phyloP scores from a whole-genome alignment of 2,888 invertebrate genomes.

The Microplitis manilae region DNA sequence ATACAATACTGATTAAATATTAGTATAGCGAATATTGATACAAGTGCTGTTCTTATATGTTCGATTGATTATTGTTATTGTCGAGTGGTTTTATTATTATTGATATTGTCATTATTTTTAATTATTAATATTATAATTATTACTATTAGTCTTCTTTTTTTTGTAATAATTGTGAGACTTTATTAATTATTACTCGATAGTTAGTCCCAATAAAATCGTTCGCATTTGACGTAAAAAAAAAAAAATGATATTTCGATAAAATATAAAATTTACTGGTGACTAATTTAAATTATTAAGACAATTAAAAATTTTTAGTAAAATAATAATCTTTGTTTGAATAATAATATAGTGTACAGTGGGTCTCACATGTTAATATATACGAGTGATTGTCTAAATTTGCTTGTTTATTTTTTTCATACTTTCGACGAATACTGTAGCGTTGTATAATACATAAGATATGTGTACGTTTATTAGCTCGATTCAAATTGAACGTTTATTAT shows the following conservation, averaged over 20 bases:
- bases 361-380: background rate
- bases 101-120: slow-evolving; percentile 24
- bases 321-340: background rate
- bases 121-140: slow-evolving; percentile 30
- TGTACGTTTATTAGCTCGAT: slow-evolving; percentile 38
- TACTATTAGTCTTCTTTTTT: slow-evolving; percentile 16
- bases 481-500: slow-evolving; percentile 42
- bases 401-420: background rate
- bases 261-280: background rate
- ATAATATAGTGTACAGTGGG: slow-evolving; percentile 6
- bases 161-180: slow-evolving; percentile 39
- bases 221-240: background rate
- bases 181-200: slow-evolving; percentile 24
- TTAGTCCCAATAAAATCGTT: slow-evolving; percentile 1
- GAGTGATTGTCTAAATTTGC: slow-evolving; percentile 11
- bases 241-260: slow-evolving; percentile 6
- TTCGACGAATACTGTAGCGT: slow-evolving; percentile 6
- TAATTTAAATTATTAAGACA: background rate
- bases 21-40: slow-evolving; percentile 2
- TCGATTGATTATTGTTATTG: slow-evolving; percentile 39
- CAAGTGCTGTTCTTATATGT: slow-evolving; percentile 27
- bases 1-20: background rate
- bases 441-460: slow-evolving; percentile 1
- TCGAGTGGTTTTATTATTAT: slow-evolving; percentile 38
- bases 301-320: background rate